phyloP scores from a whole-genome alignment of 1,140 invertebrate genomes.

The Drosophila kikkawai region DNA sequence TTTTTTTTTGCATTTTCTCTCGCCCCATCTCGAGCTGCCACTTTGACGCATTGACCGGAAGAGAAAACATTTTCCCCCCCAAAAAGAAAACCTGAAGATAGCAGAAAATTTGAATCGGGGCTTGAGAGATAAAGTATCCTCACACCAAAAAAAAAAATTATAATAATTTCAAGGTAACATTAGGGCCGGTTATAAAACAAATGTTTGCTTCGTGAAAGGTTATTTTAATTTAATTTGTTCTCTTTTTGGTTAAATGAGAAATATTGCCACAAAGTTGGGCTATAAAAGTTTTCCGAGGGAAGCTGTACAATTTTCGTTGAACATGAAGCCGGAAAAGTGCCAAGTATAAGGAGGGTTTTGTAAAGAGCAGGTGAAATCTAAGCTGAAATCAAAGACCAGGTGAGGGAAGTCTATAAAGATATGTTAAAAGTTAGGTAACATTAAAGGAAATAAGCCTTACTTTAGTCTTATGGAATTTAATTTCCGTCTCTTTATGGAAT shows the following conservation, averaged over 20 bases:
- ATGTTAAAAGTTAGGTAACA: background rate
- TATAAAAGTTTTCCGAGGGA: constrained; percentile 5
- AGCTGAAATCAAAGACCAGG: background rate
- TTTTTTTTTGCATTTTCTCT: constrained; percentile 17
- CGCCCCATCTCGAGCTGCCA: constrained; percentile 43
- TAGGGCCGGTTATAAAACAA: constrained; percentile 11
- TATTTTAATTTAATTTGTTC: constrained; percentile 10
- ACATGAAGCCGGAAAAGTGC: background rate
- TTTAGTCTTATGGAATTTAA: background rate
- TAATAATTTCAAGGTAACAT: constrained; percentile 29
- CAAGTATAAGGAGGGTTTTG: background rate
- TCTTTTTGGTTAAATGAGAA: constrained; percentile 3
- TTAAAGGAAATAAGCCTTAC: too few species aligned
- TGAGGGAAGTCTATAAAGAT: background rate
- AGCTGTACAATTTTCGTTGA: constrained; percentile 1
- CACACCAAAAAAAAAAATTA: background rate
- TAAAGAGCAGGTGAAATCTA: background rate
- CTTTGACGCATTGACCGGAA: constrained; percentile 79
- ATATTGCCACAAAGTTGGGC: constrained; percentile 10
- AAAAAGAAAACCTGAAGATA: constrained; percentile 14
- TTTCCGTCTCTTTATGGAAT: too few species aligned
- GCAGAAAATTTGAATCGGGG: constrained; percentile 33
- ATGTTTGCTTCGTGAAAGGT: constrained; percentile 1
- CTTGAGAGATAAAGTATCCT: constrained; percentile 12
- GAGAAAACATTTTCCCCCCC: constrained; percentile 14